A percentile compares a stretch with the other conserved stretches of the same genome.
Evolutionary conservation across 2,797 vertebrate species (phyloP).

Genomic region (Orestias chungarensis): DNA sequence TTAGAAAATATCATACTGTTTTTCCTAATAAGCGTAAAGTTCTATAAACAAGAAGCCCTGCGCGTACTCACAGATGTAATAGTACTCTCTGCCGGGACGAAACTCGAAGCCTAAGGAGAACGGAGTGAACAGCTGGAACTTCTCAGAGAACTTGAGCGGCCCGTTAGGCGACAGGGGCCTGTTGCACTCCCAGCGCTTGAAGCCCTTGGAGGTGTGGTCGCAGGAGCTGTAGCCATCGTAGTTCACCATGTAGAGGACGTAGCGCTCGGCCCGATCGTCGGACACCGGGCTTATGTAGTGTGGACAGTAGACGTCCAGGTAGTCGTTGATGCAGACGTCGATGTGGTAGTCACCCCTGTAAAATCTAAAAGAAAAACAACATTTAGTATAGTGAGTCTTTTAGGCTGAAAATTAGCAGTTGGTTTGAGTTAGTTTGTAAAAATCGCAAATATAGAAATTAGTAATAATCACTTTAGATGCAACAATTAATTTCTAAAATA

Average conservation of each 20-base stretch:
- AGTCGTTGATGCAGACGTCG: conserved; percentile 98
- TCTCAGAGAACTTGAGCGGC: conserved; percentile 97
- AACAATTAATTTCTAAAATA: no score
- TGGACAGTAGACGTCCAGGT: conserved; percentile 97
- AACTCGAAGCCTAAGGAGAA: conserved; percentile 99
- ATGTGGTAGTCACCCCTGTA: conserved; percentile 95
- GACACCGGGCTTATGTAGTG: conserved; percentile 89
- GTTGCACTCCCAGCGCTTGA: conserved; percentile 99
- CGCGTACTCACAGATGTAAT: conserved; percentile 87
- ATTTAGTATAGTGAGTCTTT: not conserved
- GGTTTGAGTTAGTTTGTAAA: not conserved
- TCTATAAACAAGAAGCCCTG: not conserved
- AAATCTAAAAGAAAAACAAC: conserved; percentile 80
- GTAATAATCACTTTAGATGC: no score
- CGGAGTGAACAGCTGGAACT: conserved; percentile 98
- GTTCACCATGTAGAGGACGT: conserved; percentile 99
- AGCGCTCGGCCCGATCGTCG: conserved; percentile 91
- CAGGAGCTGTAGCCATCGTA: conserved; percentile 98
- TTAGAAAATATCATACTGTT: no score
- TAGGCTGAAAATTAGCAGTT: not conserved
- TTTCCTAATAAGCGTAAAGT: not conserved
- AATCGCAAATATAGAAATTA: not conserved
- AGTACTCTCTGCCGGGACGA: conserved; percentile 97
- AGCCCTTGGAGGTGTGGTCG: conserved; percentile 96
- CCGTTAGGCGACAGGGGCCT: conserved; percentile 92